Evolutionary conservation across 2,113 vertebrate species (phyloP).

Genomic region (Aptenodytes patagonicus): DNA sequence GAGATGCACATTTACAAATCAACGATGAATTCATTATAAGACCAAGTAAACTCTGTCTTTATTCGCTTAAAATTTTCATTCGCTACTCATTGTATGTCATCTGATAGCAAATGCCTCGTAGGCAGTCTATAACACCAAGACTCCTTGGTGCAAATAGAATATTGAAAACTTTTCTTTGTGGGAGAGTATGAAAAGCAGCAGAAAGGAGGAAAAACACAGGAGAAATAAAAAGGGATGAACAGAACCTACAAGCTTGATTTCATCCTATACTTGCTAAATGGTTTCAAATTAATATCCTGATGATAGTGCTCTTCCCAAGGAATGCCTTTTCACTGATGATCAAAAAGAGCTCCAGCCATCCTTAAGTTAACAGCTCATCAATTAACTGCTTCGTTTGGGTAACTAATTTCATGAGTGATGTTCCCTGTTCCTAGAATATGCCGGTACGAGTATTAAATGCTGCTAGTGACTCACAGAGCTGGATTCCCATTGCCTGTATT

Average conservation of each 20-base stretch:
- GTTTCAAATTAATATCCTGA: not conserved
- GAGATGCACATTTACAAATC: not conserved
- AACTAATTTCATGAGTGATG: conserved; percentile 57
- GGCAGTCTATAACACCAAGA: not conserved
- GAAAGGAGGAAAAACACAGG: not conserved
- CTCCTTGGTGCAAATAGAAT: not conserved
- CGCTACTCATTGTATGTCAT: not conserved
- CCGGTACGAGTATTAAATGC: conserved; percentile 50
- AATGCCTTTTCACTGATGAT: not conserved
- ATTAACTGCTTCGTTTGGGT: conserved; percentile 45
- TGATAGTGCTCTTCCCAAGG: not conserved
- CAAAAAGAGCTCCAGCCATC: conserved; percentile 19
- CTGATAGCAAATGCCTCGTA: not conserved
- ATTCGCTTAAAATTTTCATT: not conserved
- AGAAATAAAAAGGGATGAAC: not conserved
- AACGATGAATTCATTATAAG: not conserved
- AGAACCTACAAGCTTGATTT: not conserved
- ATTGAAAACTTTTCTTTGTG: not conserved
- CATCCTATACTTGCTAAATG: not conserved
- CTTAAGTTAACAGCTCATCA: conserved; percentile 35
- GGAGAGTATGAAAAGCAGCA: not conserved
- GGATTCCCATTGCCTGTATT: conserved; percentile 10
- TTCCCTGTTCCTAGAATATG: conserved; percentile 33
- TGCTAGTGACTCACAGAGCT: conserved; percentile 18
- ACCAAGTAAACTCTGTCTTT: not conserved